A percentile compares a stretch with the other conserved stretches of the same genome.
Conservation (phyloP, 2,113 vertebrate genomes). For the Speoplatyrhinus poulsoni region DNA sequence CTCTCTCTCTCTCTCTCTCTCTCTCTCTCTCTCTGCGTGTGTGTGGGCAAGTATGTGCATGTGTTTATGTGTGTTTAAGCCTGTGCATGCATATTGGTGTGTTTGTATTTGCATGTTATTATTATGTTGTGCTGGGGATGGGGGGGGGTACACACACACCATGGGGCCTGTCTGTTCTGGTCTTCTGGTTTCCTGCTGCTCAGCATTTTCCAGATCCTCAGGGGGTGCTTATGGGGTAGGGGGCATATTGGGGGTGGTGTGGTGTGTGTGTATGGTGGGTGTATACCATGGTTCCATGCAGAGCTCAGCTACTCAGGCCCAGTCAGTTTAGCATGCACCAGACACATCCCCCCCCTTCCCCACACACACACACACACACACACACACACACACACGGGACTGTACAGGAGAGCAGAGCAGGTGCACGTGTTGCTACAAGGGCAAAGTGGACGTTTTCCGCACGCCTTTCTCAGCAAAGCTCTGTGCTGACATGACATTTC, state of each 20-base stretch:
- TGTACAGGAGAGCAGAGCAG: conserved; percentile 47
- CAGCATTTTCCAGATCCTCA: conserved; percentile 62
- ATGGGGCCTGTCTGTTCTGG: conserved; percentile 64
- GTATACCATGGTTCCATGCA: conserved; percentile 51
- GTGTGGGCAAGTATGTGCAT: neutral
- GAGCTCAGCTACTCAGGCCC: conserved; percentile 58
- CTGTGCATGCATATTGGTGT: neutral
- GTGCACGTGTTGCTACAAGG: conserved; percentile 68
- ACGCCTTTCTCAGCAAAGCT: conserved; percentile 62
- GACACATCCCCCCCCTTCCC: conserved; percentile 42
- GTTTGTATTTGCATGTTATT: conserved; percentile 11
- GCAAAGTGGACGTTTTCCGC: conserved; percentile 60
- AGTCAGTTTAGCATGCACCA: conserved; percentile 40
- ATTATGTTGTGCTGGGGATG: conserved; percentile 37
- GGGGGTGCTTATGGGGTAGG: conserved; percentile 45
- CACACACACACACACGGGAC: neutral
- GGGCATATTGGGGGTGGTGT: conserved; percentile 20
- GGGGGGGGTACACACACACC: conserved; percentile 19
- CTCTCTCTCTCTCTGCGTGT: neutral
- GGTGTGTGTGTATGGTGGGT: conserved; percentile 32
- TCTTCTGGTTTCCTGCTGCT: conserved; percentile 69
- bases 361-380: no score
- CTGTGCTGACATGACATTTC: conserved; percentile 67
- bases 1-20: neutral
- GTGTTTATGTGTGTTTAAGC: neutral